Conservation (phyloP, 2,888 invertebrate species). For the Orthosia gracilis region DNA sequence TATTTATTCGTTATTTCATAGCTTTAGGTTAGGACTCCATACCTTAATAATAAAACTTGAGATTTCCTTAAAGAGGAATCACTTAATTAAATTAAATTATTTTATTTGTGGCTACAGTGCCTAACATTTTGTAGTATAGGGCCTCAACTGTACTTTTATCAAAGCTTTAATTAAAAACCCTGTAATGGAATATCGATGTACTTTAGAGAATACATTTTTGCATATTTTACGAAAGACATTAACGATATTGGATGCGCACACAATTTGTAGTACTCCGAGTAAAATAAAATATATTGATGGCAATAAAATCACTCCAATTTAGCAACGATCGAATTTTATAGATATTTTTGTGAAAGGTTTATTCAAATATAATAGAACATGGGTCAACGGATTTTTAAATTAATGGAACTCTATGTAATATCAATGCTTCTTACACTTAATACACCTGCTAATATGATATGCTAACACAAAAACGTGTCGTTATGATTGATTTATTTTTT, state of each 20-base stretch:
- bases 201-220: not conserved
- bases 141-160: not conserved
- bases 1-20: not conserved
- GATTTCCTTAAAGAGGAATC: not conserved
- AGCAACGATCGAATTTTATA: constrained; percentile 5
- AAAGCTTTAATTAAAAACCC: not conserved
- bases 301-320: constrained; percentile 27
- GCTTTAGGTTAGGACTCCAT: not conserved
- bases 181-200: not conserved
- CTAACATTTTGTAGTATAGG: too few relatives aligned
- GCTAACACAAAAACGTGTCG: not conserved
- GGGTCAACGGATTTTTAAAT: not conserved
- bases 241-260: constrained; percentile 25
- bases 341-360: constrained; percentile 1
- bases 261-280: not conserved
- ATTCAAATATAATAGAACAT: not conserved
- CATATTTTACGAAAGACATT: constrained; percentile 24
- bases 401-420: constrained; percentile 5
- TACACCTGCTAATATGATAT: not conserved
- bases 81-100: not conserved
- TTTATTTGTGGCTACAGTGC: not conserved
- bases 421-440: not conserved
- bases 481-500: not conserved
- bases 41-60: not conserved
- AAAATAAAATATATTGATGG: constrained; percentile 20